phyloP scores from a whole-genome alignment of 1,140 invertebrate genomes.

The Bilobella aurantiaca region DNA sequence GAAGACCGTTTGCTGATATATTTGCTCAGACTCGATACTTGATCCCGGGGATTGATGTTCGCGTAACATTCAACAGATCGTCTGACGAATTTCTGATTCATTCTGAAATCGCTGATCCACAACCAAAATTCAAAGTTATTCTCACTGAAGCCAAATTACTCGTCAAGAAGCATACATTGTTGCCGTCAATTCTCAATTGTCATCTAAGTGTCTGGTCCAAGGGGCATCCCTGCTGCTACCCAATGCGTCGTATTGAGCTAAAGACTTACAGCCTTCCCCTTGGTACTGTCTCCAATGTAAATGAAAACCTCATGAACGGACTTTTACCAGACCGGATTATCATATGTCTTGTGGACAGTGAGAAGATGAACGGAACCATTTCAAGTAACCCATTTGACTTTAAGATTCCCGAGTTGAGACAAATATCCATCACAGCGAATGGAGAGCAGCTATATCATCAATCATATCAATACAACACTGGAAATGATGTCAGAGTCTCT shows the following conservation, averaged over 20 bases:
- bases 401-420: not conserved
- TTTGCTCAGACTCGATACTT: slow-evolving; percentile 20
- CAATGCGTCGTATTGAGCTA: slow-evolving; percentile 19
- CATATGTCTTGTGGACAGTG: slow-evolving; percentile 22
- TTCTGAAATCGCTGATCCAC: not conserved
- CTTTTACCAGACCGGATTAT: slow-evolving; percentile 24
- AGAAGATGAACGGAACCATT: slow-evolving; percentile 15
- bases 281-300: slow-evolving; percentile 8
- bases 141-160: slow-evolving; percentile 16
- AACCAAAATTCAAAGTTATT: not conserved
- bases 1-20: slow-evolving; percentile 23
- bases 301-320: slow-evolving; percentile 21
- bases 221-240: slow-evolving; percentile 6
- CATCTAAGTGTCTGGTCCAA: slow-evolving; percentile 13
- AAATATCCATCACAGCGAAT: slow-evolving; percentile 12
- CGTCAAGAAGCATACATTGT: slow-evolving; percentile 5
- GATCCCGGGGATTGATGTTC: slow-evolving; percentile 16
- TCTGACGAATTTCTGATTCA: not conserved
- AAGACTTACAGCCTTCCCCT: slow-evolving; percentile 14
- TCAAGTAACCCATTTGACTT: slow-evolving; percentile 16
- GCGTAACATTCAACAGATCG: not conserved
- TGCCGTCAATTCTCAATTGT: slow-evolving; percentile 2
- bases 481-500: not conserved
- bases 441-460: not conserved
- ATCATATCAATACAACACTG: not conserved